A percentile compares a stretch with the other conserved stretches of the same genome.
Conservation (phyloP, 1,140 invertebrate genomes). For the Propsilocerus akamusi region DNA sequence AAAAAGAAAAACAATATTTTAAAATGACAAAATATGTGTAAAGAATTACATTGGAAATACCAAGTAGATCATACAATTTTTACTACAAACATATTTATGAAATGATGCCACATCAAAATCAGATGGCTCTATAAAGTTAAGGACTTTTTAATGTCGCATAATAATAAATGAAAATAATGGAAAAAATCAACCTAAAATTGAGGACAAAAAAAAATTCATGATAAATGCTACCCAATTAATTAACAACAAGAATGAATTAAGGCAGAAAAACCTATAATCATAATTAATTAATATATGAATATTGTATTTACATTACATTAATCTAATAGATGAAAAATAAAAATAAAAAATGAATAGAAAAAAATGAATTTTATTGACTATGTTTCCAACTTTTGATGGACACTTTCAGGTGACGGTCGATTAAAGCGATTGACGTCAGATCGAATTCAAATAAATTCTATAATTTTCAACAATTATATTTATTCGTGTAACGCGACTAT, state of each 20-base stretch:
- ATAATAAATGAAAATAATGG: not conserved
- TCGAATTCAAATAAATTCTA: no score
- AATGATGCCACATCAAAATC: no score
- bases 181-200: not conserved
- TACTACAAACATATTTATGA: not conserved
- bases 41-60: no score
- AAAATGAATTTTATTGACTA: no score
- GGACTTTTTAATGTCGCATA: not conserved
- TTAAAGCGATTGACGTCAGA: no score
- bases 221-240: not conserved
- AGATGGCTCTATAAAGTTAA: not conserved
- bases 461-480: no score
- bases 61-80: conserved; percentile 2
- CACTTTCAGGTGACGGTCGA: no score
- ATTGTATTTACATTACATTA: conserved; percentile 4
- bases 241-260: not conserved
- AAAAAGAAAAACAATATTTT: not conserved
- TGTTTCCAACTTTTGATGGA: no score
- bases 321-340: conserved; percentile 2
- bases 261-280: not conserved
- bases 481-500: no score
- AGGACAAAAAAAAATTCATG: no score
- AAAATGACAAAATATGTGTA: not conserved
- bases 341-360: no score
- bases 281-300: no score